phyloP scores from a whole-genome alignment of 2,797 vertebrate genomes.

The Oophaga sylvatica region DNA sequence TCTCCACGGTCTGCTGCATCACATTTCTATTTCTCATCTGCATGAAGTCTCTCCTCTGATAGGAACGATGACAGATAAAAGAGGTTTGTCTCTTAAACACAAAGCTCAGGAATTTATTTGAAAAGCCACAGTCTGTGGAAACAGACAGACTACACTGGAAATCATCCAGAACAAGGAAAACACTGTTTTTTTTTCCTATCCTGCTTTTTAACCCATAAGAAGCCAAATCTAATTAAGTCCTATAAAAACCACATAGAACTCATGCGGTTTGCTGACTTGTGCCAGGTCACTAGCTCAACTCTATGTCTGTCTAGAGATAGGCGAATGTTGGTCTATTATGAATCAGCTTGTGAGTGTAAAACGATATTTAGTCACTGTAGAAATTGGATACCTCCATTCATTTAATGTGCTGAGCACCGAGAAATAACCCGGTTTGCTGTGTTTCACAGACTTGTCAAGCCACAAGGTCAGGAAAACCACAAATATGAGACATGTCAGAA shows the following conservation, averaged over 20 bases:
- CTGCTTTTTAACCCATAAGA: slow-evolving; percentile 30
- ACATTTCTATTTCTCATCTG: slow-evolving; percentile 46
- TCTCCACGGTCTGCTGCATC: slow-evolving; percentile 52
- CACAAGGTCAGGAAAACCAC: slow-evolving; percentile 51
- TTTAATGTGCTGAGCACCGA: slow-evolving; percentile 16
- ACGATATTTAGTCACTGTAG: slow-evolving; percentile 19
- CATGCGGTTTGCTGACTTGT: not conserved
- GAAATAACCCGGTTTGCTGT: slow-evolving; percentile 31
- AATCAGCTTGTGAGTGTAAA: slow-evolving; percentile 28
- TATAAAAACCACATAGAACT: not conserved
- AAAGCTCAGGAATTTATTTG: slow-evolving; percentile 48
- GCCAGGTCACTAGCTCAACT: not conserved
- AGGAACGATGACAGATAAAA: slow-evolving; percentile 53
- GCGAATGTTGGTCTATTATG: slow-evolving; percentile 6
- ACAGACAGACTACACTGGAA: slow-evolving; percentile 33
- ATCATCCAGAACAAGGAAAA: slow-evolving; percentile 34
- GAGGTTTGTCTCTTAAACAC: slow-evolving; percentile 36
- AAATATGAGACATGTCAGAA: slow-evolving; percentile 43
- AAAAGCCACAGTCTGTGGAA: slow-evolving; percentile 51
- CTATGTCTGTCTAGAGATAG: not conserved
- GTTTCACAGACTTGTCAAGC: slow-evolving; percentile 35
- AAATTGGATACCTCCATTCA: slow-evolving; percentile 31
- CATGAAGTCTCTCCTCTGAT: slow-evolving; percentile 47
- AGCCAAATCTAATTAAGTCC: not conserved
- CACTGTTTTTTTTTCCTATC: slow-evolving; percentile 7